Base-by-base conservation (phyloP, 2,113 vertebrate species). In the Illadopsis cleaveri region DNA sequence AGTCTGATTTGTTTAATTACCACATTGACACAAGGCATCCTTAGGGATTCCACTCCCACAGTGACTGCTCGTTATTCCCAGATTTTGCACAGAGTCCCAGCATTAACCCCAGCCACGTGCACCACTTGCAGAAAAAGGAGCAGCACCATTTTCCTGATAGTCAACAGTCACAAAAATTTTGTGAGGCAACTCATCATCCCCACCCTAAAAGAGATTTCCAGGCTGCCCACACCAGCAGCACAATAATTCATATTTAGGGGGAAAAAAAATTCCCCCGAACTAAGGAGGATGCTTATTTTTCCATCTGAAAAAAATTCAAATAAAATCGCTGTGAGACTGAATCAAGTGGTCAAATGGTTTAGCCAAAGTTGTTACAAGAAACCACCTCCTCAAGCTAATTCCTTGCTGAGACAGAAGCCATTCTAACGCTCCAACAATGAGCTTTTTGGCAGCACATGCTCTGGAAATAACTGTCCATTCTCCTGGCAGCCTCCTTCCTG, bases 401-500 rank as follows among this genome's bases (percentile, higher is more conserved):
- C 73, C 5, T 2, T 23, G 17, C 23, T 2, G 58, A 53, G 85
- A 57, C 90, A 92, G 76, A 69, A 93, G 82, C 77, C 33, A 44
- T 27, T 40, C 86, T 28, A 24, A n/a, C 69, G 38, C 60, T 56
- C 3, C 1, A 66, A 53, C 48, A 78, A 92, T 75, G 62, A 88
- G 28, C 0, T 51, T 83, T 71, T 60, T 84, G 91, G 96, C 83
- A 91, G 91, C 51, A 58, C 30, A 12, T 2, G 1, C 54, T 71
- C 47, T 90, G 77, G 73, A 80, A 93, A 91, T 38, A 82, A 66
- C 66, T 77, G 90, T 64, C 91, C 89, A 2, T 50, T 73, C 88
- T 89, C 90, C 86, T 86, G 91, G 94, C 80, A 93, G 22, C 58
- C 48, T 82, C 40, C 78, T 92, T 94, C 95, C 87, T 86, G 96